Evolutionary conservation across 2,888 invertebrate species (phyloP).

Genomic region (Sminthurinus aureus): DNA sequence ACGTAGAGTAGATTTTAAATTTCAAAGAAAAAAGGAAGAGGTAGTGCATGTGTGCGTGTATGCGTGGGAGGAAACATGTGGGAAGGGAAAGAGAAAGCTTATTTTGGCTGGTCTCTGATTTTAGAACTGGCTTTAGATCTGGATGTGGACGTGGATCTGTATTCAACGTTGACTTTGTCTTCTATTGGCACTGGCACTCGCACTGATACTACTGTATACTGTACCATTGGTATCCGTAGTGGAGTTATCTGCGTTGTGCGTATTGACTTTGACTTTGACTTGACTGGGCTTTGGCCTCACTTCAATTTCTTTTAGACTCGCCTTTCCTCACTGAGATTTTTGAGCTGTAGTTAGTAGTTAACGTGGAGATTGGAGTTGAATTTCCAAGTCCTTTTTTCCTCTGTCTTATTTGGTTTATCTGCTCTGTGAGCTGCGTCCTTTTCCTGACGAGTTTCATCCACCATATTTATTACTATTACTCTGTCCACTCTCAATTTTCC

Average conservation of each 20-base stretch:
- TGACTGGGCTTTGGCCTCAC: neutral
- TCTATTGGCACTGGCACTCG: too few relatives aligned
- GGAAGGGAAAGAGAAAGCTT: neutral
- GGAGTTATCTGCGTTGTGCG: too few relatives aligned
- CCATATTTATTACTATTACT: neutral
- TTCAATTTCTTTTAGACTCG: too few relatives aligned
- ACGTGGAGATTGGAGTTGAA: neutral
- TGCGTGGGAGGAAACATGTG: too few relatives aligned
- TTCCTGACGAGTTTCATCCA: neutral
- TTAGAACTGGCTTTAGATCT: neutral
- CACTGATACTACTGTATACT: too few relatives aligned
- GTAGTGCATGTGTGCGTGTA: too few relatives aligned
- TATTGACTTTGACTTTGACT: neutral
- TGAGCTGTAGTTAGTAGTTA: neutral
- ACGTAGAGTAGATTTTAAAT: too few relatives aligned
- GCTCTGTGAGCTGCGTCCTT: neutral
- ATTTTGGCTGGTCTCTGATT: neutral
- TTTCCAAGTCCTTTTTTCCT: neutral
- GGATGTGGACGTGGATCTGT: too few relatives aligned
- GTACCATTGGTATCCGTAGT: too few relatives aligned
- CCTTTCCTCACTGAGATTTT: neutral
- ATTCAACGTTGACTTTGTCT: too few relatives aligned
- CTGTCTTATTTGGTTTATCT: neutral
- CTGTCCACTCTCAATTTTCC: neutral
- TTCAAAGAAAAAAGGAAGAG: too few relatives aligned